phyloP scores from a whole-genome alignment of 2,797 vertebrate species.

The Sebastes flavidus region DNA sequence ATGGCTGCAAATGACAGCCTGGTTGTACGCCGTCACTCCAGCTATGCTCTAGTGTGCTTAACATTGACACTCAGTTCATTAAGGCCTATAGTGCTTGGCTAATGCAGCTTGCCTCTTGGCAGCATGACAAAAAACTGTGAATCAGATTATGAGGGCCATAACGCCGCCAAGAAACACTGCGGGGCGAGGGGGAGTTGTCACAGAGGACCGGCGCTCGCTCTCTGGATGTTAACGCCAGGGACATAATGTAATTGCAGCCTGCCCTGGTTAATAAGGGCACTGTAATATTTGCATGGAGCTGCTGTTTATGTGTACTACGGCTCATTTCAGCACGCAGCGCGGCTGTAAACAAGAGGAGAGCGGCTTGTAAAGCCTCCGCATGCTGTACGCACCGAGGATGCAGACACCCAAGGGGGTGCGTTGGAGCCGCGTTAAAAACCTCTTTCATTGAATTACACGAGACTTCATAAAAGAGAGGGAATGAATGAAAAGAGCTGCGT shows the following conservation, averaged over 20 bases:
- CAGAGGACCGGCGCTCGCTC: constrained; percentile 42
- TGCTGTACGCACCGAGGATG: not conserved
- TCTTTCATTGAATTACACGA: constrained; percentile 60
- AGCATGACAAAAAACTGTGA: constrained; percentile 75
- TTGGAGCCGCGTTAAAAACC: constrained; percentile 41
- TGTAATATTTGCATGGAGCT: constrained; percentile 69
- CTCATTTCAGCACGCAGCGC: constrained; percentile 49
- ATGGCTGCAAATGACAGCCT: constrained; percentile 60
- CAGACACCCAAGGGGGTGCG: constrained; percentile 41
- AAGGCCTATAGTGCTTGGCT: constrained; percentile 64
- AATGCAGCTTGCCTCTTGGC: constrained; percentile 75
- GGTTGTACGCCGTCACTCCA: constrained; percentile 57
- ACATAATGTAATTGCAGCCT: constrained; percentile 72
- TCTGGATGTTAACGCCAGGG: constrained; percentile 50
- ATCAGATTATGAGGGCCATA: constrained; percentile 78
- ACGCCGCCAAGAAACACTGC: constrained; percentile 69
- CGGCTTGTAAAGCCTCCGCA: constrained; percentile 52
- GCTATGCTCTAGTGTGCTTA: constrained; percentile 66
- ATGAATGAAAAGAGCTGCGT: constrained; percentile 41
- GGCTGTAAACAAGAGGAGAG: constrained; percentile 67
- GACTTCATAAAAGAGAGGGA: constrained; percentile 58
- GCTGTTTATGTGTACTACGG: constrained; percentile 61
- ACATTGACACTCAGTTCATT: constrained; percentile 77
- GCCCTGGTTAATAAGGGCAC: constrained; percentile 68
- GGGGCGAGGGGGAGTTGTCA: constrained; percentile 61